These are phyloP conservation scores for Idaea dimidiata DNA, from an alignment of 2,888 invertebrate species.

Conservation along the genomic window DNA sequence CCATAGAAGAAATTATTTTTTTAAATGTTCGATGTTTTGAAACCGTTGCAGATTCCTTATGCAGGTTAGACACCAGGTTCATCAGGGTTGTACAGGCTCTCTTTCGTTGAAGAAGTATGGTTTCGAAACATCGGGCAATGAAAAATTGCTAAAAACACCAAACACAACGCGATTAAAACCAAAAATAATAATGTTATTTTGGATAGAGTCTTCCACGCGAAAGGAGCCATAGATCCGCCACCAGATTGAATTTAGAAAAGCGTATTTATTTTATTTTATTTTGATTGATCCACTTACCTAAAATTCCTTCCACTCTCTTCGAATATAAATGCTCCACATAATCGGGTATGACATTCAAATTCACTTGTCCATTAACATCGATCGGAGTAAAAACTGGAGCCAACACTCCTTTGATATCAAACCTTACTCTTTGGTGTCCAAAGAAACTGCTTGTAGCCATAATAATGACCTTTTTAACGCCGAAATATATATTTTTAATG, in stretches of 20 bases:
- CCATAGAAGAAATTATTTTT: no score
- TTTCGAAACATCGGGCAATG: no score
- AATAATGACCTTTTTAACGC: not conserved
- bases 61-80: no score
- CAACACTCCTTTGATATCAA: slow-evolving; percentile 14
- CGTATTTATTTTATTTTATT: not conserved
- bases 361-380: slow-evolving; percentile 14
- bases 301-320: slow-evolving; percentile 17
- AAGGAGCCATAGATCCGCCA: no score
- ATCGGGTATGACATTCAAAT: slow-evolving; percentile 20
- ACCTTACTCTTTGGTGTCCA: not conserved
- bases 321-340: slow-evolving; percentile 22
- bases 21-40: no score
- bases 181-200: no score
- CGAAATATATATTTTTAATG: not conserved
- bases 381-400: slow-evolving; percentile 28
- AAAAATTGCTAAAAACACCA: no score
- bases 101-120: no score
- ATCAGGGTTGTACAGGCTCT: no score
- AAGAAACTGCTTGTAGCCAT: not conserved
- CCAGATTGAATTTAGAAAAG: not conserved
- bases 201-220: no score
- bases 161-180: no score
- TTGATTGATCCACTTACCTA: slow-evolving; percentile 19
- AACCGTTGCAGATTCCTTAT: no score